Evolutionary conservation across 2,113 vertebrate genomes (phyloP).

Genomic region (Sardina pilchardus): DNA sequence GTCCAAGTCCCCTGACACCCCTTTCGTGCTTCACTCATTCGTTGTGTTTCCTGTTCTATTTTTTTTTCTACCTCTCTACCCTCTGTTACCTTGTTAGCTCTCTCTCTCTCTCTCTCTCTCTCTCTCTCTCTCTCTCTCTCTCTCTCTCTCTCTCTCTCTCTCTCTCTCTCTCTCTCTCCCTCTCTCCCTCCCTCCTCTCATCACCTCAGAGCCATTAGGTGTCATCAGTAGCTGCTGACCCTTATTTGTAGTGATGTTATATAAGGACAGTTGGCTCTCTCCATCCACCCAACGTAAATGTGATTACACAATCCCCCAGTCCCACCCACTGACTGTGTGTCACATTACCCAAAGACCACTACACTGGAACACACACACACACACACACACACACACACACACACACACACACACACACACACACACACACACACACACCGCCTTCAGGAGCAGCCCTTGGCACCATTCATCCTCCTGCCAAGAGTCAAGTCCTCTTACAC

Average conservation of each 20-base stretch:
- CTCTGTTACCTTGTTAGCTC: neutral
- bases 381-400: neutral
- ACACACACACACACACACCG: neutral
- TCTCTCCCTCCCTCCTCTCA: neutral
- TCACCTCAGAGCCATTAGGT: neutral
- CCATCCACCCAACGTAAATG: neutral
- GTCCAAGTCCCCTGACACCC: neutral
- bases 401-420: slow-evolving; percentile 1
- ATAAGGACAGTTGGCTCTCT: neutral
- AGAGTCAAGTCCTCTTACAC: neutral
- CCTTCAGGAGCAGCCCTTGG: neutral
- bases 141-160: neutral
- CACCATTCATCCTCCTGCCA: neutral
- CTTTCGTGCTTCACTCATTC: neutral
- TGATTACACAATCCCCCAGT: neutral
- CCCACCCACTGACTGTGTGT: neutral
- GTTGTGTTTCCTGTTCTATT: neutral
- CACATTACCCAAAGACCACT: neutral
- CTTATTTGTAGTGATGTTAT: neutral
- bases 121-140: neutral
- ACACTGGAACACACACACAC: neutral
- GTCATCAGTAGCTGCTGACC: slow-evolving; percentile 1
- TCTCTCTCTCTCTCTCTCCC: neutral
- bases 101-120: neutral
- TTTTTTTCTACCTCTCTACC: neutral